Conservation (phyloP, 35 echinoderm and acorn worm genomes). For the Nesometra sesokonis region DNA sequence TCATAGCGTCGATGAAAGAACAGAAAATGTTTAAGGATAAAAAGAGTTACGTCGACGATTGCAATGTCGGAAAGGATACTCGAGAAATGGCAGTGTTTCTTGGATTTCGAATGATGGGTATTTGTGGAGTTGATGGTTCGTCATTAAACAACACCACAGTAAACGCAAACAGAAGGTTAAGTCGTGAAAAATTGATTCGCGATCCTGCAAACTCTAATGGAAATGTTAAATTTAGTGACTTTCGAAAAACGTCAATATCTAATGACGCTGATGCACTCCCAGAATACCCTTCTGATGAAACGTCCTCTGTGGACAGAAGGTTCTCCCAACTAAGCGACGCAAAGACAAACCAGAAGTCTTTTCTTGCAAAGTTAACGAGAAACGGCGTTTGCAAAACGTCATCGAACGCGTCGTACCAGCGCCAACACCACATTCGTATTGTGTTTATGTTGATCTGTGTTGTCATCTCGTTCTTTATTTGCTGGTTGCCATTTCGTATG, state of each 20-base stretch:
- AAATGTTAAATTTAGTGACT: background rate
- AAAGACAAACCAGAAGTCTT: background rate
- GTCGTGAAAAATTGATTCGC: background rate
- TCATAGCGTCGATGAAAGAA: constrained; percentile 51
- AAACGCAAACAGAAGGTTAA: background rate
- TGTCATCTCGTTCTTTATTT: constrained; percentile 77
- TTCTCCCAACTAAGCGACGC: background rate
- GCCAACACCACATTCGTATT: constrained; percentile 32
- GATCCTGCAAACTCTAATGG: background rate
- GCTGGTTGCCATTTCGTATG: constrained; percentile 67
- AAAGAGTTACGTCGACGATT: background rate
- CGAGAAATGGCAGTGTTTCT: background rate
- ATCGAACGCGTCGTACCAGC: background rate
- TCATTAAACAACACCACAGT: background rate
- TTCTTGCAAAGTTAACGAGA: background rate
- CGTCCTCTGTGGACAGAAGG: background rate
- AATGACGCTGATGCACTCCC: background rate
- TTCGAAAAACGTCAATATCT: background rate
- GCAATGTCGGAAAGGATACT: background rate
- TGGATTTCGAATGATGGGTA: background rate
- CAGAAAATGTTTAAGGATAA: constrained; percentile 12
- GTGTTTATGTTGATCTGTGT: constrained; percentile 57
- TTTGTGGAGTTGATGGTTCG: background rate
- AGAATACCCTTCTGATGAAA: background rate
- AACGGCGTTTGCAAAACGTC: background rate